Base-by-base conservation (phyloP, 2,797 vertebrate species). In the Artibeus jamaicensis region DNA sequence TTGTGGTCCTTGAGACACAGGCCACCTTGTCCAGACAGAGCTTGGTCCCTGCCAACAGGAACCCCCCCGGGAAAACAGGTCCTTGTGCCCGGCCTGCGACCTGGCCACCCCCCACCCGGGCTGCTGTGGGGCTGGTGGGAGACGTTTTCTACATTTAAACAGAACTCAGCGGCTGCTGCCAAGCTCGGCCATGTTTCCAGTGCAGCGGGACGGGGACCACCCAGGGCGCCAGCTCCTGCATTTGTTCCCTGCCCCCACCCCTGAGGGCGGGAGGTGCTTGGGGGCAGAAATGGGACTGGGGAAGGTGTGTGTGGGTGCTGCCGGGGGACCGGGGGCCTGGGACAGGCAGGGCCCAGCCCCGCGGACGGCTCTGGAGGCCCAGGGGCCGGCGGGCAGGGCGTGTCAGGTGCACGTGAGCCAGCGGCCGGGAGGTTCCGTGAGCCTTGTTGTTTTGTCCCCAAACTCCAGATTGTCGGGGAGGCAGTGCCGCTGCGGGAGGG, bases 401-500 rank as follows among this genome's bases (percentile, higher is more conserved):
- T 16, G 79, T 82, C 50, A 44, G 42, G 67, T 82, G 96, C 79
- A 55, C 46, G 34, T 42, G 4, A 44, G 39, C 77, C 46, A 87
- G 32, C 46, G 89, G 82, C 87, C 42, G 34, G 95, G 53, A 82
- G 92, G 16, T 44, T 37, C 67, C 32, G 12, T 32, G 89, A 1
- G 1, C 95, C 86, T 94, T 19, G 24, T 87, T 74, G 97, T 76
- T 91, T 86, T 86, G 37, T 18, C 71, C 48, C 88, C 53, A 29
- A 46, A 89, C 94, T 91, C 87, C 15, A 86, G 67, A 96, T 79
- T 24, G 7, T 24, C 70, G 0, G 62, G 55, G 55, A 86, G 26
- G 67, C 91, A 92, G 93, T 95, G 74, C 74, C 29, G 74, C 96
- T 97, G 85, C 70, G 50, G 96, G 79, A 71, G 84, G 96, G 93